phyloP scores from a whole-genome alignment of 2,797 vertebrate genomes.

The Phrynocephalus guinanensis region DNA sequence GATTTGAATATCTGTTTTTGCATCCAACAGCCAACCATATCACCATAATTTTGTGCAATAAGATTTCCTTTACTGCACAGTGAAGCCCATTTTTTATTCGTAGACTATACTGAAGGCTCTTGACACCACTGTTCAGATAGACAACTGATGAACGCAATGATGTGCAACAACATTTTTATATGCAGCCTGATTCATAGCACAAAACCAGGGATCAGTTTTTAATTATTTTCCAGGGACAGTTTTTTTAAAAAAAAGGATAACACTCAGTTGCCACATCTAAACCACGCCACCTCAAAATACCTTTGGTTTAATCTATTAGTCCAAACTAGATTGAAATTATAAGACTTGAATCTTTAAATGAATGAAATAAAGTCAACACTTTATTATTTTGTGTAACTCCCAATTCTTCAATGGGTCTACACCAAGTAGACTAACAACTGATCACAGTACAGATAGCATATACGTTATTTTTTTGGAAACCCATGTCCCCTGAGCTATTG shows the following conservation, averaged over 20 bases:
- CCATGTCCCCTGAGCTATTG: not conserved
- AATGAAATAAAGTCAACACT: not conserved
- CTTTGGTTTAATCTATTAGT: not conserved
- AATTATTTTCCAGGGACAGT: not conserved
- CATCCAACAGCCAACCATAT: not conserved
- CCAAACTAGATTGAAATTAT: not conserved
- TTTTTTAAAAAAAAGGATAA: no score
- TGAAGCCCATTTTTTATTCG: not conserved
- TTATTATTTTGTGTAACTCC: not conserved
- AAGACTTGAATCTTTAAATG: not conserved
- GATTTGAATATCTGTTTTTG: not conserved
- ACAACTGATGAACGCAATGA: not conserved
- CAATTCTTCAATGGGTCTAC: not conserved
- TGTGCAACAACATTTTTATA: not conserved
- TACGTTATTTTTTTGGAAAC: not conserved
- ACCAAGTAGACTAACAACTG: not conserved
- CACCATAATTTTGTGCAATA: not conserved
- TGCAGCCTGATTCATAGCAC: not conserved
- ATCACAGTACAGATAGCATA: not conserved
- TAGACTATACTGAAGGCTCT: not conserved
- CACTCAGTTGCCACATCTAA: no score
- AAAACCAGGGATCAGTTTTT: not conserved
- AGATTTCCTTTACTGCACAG: not conserved
- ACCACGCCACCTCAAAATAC: no score
- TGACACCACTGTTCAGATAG: not conserved